Evolutionary conservation across 2,888 invertebrate genomes (phyloP).

Genomic region (Andrena bicolor): DNA sequence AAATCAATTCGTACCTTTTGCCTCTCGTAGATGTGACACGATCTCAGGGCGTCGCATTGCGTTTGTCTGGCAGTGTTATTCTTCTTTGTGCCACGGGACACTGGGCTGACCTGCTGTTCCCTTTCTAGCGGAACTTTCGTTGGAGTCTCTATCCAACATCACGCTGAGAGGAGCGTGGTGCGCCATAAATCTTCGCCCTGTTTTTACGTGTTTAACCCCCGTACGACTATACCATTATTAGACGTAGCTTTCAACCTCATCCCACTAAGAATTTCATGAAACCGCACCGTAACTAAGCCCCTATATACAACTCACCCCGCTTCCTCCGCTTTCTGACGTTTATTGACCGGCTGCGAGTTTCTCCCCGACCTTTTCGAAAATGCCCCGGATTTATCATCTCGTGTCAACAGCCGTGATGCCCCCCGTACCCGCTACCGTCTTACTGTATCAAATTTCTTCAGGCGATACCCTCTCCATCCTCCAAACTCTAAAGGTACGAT

Average conservation of each 20-base stretch:
- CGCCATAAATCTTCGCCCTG: conserved; percentile 81
- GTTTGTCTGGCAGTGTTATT: conserved; percentile 56
- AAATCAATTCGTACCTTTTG: conserved; percentile 67
- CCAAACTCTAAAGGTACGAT: conserved; percentile 23
- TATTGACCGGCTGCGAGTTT: conserved; percentile 66
- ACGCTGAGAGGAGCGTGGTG: conserved; percentile 74
- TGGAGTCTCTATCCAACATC: conserved; percentile 64
- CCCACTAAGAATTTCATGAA: conserved; percentile 74
- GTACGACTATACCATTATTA: conserved; percentile 78
- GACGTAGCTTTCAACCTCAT: conserved; percentile 77
- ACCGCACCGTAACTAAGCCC: conserved; percentile 69
- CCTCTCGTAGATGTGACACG: conserved; percentile 35
- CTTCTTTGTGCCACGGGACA: conserved; percentile 34
- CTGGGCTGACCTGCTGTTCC: conserved; percentile 48
- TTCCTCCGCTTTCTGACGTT: conserved; percentile 66
- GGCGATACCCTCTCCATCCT: neutral
- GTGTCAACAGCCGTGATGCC: conserved; percentile 64
- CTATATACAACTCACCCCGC: conserved; percentile 40
- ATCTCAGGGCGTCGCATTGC: conserved; percentile 31
- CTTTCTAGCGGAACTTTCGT: conserved; percentile 50
- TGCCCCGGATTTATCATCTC: conserved; percentile 71
- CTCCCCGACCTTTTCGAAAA: conserved; percentile 50
- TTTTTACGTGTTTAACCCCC: conserved; percentile 82
- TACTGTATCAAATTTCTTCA: conserved; percentile 56
- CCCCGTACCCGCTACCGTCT: conserved; percentile 51